phyloP scores from a whole-genome alignment of 2,797 vertebrate genomes.

The Acanthopagrus latus region DNA sequence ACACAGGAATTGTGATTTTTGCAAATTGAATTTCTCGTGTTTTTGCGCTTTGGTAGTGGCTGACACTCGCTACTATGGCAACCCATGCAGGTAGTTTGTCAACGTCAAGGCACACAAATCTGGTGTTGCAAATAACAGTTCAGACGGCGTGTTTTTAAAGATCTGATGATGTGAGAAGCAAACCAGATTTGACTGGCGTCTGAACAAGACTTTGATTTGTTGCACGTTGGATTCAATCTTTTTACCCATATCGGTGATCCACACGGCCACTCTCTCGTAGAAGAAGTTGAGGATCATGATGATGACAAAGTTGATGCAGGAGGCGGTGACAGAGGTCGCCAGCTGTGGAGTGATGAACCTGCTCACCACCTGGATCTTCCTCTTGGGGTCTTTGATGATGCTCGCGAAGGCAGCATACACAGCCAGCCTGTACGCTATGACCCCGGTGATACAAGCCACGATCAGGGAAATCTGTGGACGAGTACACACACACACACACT shows the following conservation, averaged over 20 bases:
- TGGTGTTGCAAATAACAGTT: too few relatives aligned
- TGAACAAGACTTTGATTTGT: background rate
- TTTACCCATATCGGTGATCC: constrained; percentile 98
- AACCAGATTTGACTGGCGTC: too few relatives aligned
- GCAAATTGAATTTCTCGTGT: too few relatives aligned
- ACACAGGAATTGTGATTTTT: too few relatives aligned
- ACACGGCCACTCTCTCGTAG: constrained; percentile 94
- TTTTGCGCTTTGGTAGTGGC: too few relatives aligned
- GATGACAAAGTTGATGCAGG: constrained; percentile 96
- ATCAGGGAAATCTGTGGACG: constrained; percentile 90
- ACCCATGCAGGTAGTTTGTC: too few relatives aligned
- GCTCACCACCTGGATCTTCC: constrained; percentile 87
- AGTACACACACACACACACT: constrained; percentile 10
- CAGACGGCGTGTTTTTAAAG: too few relatives aligned
- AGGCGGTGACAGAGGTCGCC: constrained; percentile 94
- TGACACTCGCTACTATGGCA: too few relatives aligned
- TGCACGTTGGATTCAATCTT: background rate
- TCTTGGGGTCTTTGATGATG: constrained; percentile 90
- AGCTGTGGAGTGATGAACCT: constrained; percentile 93
- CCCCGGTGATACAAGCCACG: constrained; percentile 92
- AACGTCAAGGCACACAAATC: too few relatives aligned
- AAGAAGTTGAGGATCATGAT: constrained; percentile 98
- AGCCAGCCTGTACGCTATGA: constrained; percentile 94
- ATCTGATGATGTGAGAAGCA: too few relatives aligned
- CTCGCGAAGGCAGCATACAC: constrained; percentile 94